Percentiles rank a stretch among this genome's conserved stretches.
phyloP scores from a whole-genome alignment of 2,113 vertebrate species.

The Mola mola region DNA sequence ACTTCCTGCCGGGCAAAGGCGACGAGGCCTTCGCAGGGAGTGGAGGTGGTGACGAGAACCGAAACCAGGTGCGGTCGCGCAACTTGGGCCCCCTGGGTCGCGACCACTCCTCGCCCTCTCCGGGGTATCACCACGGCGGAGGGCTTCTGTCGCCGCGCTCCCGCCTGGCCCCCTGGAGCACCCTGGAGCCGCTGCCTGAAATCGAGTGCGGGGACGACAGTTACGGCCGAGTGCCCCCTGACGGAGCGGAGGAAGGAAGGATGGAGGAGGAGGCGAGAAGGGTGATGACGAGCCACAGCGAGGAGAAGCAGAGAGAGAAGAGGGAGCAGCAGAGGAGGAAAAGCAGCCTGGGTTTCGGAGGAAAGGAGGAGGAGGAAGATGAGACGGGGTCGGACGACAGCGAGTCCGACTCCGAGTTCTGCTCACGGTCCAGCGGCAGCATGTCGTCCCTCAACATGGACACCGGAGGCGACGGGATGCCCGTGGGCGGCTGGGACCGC shows the following conservation, averaged over 20 bases:
- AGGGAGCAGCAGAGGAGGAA: conserved; percentile 50
- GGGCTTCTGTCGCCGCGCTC: conserved; percentile 71
- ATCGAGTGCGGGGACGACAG: conserved; percentile 77
- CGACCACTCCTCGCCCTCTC: conserved; percentile 33
- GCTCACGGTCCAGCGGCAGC: conserved; percentile 87
- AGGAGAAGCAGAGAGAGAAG: conserved; percentile 41
- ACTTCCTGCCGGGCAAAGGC: conserved; percentile 84
- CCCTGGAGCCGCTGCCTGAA: conserved; percentile 80
- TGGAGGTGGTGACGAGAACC: conserved; percentile 87
- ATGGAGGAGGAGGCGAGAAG: conserved; percentile 70
- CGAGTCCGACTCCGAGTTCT: conserved; percentile 88
- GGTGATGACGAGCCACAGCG: conserved; percentile 30
- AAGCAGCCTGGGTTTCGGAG: conserved; percentile 46
- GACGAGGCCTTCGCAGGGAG: conserved; percentile 9
- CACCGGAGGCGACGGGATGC: conserved; percentile 52
- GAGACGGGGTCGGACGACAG: conserved; percentile 78
- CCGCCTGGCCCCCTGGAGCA: conserved; percentile 78
- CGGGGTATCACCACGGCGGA: conserved; percentile 43
- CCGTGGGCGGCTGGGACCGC: conserved; percentile 68
- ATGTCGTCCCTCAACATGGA: conserved; percentile 82
- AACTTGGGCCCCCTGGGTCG: conserved; percentile 60
- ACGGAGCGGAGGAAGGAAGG: conserved; percentile 86
- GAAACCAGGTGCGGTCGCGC: conserved; percentile 78
- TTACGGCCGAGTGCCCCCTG: conserved; percentile 86
- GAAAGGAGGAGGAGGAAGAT: conserved; percentile 64